These are phyloP conservation scores for Drosophila seguyi DNA, from an alignment of 1,140 invertebrate species.

Conservation along the genomic window DNA sequence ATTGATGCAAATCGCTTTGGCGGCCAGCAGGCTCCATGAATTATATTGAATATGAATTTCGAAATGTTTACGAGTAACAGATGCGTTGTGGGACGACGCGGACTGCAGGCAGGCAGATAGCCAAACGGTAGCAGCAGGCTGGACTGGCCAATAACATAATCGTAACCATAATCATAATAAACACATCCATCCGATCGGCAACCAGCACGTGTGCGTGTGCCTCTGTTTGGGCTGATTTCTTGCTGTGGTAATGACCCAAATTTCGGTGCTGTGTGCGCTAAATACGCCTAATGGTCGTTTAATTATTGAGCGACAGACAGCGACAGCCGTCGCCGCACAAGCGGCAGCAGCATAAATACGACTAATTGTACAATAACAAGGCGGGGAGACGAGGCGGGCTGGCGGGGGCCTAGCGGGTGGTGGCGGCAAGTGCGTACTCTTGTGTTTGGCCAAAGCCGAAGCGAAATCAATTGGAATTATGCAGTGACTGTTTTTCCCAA, in stretches of 20 bases:
- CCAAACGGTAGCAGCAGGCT: constrained; percentile 16
- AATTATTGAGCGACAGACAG: constrained; percentile 76
- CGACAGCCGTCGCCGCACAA: constrained; percentile 53
- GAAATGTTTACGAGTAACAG: constrained; percentile 68
- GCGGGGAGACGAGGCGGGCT: constrained; percentile 23
- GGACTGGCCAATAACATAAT: constrained; percentile 60
- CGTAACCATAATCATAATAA: constrained; percentile 75
- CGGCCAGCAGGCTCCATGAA: constrained; percentile 42
- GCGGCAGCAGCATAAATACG: constrained; percentile 66
- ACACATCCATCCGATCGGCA: constrained; percentile 66
- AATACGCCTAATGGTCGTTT: constrained; percentile 80
- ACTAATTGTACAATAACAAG: constrained; percentile 81
- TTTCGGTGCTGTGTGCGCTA: constrained; percentile 67
- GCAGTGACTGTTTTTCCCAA: constrained; percentile 36
- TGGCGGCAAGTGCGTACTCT: constrained; percentile 7
- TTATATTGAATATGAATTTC: constrained; percentile 44
- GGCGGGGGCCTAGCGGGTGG: too few relatives aligned
- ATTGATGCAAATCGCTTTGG: constrained; percentile 50
- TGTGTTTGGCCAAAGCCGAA: constrained; percentile 31
- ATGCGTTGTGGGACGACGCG: constrained; percentile 46
- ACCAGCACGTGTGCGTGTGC: constrained; percentile 66
- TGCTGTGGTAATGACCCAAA: constrained; percentile 78
- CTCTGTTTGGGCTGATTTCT: constrained; percentile 63
- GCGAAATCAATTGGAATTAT: constrained; percentile 50
- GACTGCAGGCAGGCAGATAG: constrained; percentile 38